phyloP scores from a whole-genome alignment of 1,140 invertebrate genomes.

The Rhyacophila brunnea region DNA sequence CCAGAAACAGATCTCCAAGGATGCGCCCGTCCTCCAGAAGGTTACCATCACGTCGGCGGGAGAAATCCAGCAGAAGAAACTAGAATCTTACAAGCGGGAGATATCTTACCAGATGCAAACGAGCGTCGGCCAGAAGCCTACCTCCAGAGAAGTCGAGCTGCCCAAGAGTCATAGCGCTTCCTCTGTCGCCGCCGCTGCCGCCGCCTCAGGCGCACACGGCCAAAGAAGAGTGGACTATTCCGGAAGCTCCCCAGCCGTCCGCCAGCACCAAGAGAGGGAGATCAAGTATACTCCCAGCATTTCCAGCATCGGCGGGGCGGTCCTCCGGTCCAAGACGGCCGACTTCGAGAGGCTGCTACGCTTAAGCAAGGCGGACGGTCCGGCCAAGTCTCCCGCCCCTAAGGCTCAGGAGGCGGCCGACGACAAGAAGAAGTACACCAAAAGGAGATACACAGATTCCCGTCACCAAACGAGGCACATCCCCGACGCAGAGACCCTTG shows the following conservation, averaged over 20 bases:
- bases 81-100: conserved; percentile 43
- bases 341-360: conserved; percentile 64
- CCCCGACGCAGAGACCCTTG: conserved; percentile 55
- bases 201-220: conserved; percentile 5
- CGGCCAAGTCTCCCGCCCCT: conserved; percentile 42
- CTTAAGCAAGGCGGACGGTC: conserved; percentile 39
- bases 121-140: conserved; percentile 30
- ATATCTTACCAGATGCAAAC: conserved; percentile 40
- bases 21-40: conserved; percentile 52
- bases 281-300: conserved; percentile 58
- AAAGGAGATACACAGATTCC: conserved; percentile 62
- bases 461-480: conserved; percentile 63
- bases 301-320: conserved; percentile 65
- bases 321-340: conserved; percentile 65
- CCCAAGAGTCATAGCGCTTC: conserved; percentile 37
- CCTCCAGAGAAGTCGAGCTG: conserved; percentile 33
- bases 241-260: conserved; percentile 4
- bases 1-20: conserved; percentile 39
- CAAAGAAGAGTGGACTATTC: conserved; percentile 30
- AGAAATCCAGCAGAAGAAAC: conserved; percentile 53
- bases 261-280: conserved; percentile 36
- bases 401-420: conserved; percentile 31
- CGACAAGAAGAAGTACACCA: conserved; percentile 63
- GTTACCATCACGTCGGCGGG: conserved; percentile 59
- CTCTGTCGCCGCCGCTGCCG: conserved; percentile 34